Evolutionary conservation across 2,888 invertebrate genomes (phyloP).

Genomic region (Orthosia gracilis): DNA sequence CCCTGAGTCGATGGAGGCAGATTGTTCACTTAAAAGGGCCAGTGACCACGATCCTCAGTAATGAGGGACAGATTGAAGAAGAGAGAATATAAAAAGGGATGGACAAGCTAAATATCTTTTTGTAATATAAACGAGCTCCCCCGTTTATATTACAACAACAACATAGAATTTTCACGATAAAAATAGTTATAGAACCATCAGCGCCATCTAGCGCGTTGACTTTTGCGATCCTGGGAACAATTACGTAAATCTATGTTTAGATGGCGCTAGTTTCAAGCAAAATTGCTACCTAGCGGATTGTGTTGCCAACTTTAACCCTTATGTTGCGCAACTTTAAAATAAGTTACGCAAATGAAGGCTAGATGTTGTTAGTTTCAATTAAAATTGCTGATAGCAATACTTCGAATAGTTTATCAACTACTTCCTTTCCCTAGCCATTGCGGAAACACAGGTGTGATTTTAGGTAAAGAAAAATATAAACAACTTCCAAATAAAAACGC

Average conservation of each 20-base stretch:
- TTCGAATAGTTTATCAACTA: no score
- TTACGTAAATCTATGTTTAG: neutral
- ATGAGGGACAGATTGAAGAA: no score
- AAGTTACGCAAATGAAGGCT: neutral
- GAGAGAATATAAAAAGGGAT: no score
- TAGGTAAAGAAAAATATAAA: no score
- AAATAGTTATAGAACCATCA: neutral
- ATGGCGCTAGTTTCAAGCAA: neutral
- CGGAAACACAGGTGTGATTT: neutral
- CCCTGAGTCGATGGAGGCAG: no score
- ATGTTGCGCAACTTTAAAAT: neutral
- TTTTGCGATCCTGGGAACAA: neutral
- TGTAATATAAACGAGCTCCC: neutral
- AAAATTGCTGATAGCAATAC: neutral
- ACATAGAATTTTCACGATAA: neutral
- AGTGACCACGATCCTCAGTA: no score
- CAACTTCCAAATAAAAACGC: no score
- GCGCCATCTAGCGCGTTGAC: slow-evolving; percentile 1
- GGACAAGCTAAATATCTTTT: neutral
- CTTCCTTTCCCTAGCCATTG: no score
- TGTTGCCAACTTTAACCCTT: neutral
- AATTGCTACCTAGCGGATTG: neutral
- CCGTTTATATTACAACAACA: no score
- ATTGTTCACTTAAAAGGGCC: no score
- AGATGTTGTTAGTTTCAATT: neutral